Evolutionary conservation across 2,888 invertebrate species (phyloP).

Genomic region (Ypsolopha scabrella): DNA sequence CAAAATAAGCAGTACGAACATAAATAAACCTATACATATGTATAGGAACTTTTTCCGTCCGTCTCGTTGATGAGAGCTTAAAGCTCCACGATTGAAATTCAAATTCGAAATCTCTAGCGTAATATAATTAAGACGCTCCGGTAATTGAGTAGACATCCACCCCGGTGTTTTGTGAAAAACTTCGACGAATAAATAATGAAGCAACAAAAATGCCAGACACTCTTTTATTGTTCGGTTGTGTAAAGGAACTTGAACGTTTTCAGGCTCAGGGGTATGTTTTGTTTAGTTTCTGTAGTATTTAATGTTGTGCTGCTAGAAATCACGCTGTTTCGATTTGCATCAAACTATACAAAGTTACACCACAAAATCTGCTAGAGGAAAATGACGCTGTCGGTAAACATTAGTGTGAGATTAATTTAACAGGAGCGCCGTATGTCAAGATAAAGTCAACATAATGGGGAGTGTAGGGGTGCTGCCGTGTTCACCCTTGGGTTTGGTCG

Average conservation of each 20-base stretch:
- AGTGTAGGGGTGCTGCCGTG: neutral
- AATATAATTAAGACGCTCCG: conserved; percentile 55
- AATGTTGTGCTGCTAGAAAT: neutral
- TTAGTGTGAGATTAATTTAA: conserved; percentile 20
- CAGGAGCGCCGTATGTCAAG: conserved; percentile 18
- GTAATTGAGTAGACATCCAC: conserved; percentile 59
- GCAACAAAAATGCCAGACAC: conserved; percentile 5
- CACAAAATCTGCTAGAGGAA: conserved; percentile 21
- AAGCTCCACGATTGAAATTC: conserved; percentile 55
- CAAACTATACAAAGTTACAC: conserved; percentile 15
- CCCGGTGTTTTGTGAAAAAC: conserved; percentile 25
- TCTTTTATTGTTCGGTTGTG: conserved; percentile 4
- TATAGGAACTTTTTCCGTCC: conserved; percentile 16
- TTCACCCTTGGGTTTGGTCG: neutral
- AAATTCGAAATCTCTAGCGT: conserved; percentile 51
- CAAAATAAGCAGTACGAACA: no score
- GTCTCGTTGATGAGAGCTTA: conserved; percentile 33
- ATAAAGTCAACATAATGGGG: no score
- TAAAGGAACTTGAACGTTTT: neutral
- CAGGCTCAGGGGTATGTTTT: neutral
- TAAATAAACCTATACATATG: no score
- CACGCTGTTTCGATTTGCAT: neutral
- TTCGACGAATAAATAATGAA: conserved; percentile 17
- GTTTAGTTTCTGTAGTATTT: neutral
- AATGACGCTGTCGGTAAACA: conserved; percentile 32